Base-by-base conservation (phyloP, 1,140 invertebrate species). In the Brachionus rubens region DNA sequence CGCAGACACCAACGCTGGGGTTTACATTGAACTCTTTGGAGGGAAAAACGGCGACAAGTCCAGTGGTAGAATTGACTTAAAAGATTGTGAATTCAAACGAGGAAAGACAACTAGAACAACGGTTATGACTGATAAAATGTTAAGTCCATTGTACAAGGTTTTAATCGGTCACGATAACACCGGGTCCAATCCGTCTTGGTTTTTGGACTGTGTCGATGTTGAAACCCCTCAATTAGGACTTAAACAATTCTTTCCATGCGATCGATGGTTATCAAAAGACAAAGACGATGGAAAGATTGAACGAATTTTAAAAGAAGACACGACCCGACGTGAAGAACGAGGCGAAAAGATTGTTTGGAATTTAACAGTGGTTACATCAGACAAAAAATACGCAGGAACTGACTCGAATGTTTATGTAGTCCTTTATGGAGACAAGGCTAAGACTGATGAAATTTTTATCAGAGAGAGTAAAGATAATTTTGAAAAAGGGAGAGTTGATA, bases 141-240 rank as follows among this genome's bases (percentile, higher is more conserved):
- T 85, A 21, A 84, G 82, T 77, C 84, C 84, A 0, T 68, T 85
- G 12, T 78, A 81, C 10, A 77, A 79, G 46, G 77, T 85, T 36
- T 82, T 83, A 26, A 78, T 85, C 14, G 83, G 84, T 7, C 83
- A 85, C 78, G 83, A 85, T 77, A 81, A 84, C 77, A 80, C 62
- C 30, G 84, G 84, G 0, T 46, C 77, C 1, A 81, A 78, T 4
- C 77, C 83, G 1, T 84, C 82, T 2, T 85, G 84, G 84, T 82
- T 79, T 77, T 78, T 84, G 54, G 83, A 85, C n/a, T 43, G 80
- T 78, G 79, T 83, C 4, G 79, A 80, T 16, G 80, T 84, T 14
- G 81, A 79, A 28, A 84, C 83, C 76, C 81, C 83, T 6, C 79
- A 77, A 14, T 78, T 81, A 6, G 84, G 84, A 0, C 78, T 83